These are phyloP conservation scores for Alloplasta piceator DNA, from an alignment of 2,888 invertebrate genomes.

Conservation along the genomic window DNA sequence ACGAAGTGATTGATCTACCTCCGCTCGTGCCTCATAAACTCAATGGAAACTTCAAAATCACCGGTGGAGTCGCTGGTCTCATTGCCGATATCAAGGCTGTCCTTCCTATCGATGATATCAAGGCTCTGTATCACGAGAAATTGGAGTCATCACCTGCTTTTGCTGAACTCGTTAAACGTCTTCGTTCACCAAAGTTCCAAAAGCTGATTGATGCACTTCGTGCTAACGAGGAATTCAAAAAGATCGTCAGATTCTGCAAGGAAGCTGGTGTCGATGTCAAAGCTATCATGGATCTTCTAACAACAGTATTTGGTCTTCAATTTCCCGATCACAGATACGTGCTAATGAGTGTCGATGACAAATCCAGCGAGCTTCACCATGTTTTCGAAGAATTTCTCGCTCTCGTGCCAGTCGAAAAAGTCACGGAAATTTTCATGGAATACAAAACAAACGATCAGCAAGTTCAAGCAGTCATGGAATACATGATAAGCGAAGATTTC, in stretches of 20 bases:
- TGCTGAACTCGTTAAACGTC: conserved; percentile 45
- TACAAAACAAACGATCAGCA: conserved; percentile 57
- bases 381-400: conserved; percentile 64
- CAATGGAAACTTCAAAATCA: conserved; percentile 50
- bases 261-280: conserved; percentile 69
- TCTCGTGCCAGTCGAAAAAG: conserved; percentile 49
- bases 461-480: conserved; percentile 62
- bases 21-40: conserved; percentile 41
- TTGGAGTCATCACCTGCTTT: conserved; percentile 62
- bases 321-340: no score
- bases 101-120: conserved; percentile 65
- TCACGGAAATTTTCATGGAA: conserved; percentile 26
- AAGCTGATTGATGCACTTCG: conserved; percentile 54
- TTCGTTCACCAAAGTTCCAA: conserved; percentile 57
- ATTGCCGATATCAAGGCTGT: conserved; percentile 63
- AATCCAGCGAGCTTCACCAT: conserved; percentile 52
- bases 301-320: conserved; percentile 57
- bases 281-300: conserved; percentile 49
- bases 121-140: conserved; percentile 59
- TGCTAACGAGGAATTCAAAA: conserved; percentile 22
- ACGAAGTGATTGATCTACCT: conserved; percentile 70
- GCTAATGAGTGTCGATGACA: no score
- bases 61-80: conserved; percentile 71
- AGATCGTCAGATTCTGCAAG: conserved; percentile 54
- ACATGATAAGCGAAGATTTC: conserved; percentile 66